Evolutionary conservation across 2,888 invertebrate species (phyloP).

Genomic region (Nymphalis polychloros): DNA sequence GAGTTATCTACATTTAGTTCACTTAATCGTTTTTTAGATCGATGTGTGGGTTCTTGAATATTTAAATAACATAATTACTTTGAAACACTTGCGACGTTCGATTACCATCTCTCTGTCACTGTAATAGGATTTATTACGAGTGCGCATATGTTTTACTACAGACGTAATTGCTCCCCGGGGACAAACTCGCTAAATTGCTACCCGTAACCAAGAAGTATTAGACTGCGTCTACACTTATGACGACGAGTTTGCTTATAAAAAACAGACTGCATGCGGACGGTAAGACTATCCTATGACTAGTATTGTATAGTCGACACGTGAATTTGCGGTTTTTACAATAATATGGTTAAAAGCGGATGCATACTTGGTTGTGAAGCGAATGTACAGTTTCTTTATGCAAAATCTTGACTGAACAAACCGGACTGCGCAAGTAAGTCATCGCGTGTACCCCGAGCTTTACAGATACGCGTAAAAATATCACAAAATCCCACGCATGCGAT

Average conservation of each 20-base stretch:
- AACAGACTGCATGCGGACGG: not conserved
- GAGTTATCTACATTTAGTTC: not conserved
- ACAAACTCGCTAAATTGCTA: constrained; percentile 25
- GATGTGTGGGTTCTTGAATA: not conserved
- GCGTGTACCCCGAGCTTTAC: not conserved
- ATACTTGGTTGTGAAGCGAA: too few species aligned
- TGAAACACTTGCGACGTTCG: not conserved
- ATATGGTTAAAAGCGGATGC: not conserved
- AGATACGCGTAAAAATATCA: constrained; percentile 23
- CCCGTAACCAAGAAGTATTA: constrained; percentile 1
- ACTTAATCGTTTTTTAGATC: not conserved
- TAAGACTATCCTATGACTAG: not conserved
- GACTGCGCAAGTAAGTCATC: not conserved
- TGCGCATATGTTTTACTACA: constrained; percentile 11
- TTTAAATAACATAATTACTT: not conserved
- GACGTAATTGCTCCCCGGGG: constrained; percentile 27
- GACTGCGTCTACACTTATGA: not conserved
- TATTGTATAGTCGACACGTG: not conserved
- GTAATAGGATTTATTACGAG: constrained; percentile 4
- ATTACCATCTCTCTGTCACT: constrained; percentile 3
- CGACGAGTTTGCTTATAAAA: not conserved
- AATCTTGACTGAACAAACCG: not conserved
- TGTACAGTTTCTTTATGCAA: not conserved
- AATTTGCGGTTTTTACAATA: not conserved
- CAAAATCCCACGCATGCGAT: constrained; percentile 31